Base-by-base conservation (phyloP, 1,140 invertebrate genomes). In the Mesaphorura yosii region DNA sequence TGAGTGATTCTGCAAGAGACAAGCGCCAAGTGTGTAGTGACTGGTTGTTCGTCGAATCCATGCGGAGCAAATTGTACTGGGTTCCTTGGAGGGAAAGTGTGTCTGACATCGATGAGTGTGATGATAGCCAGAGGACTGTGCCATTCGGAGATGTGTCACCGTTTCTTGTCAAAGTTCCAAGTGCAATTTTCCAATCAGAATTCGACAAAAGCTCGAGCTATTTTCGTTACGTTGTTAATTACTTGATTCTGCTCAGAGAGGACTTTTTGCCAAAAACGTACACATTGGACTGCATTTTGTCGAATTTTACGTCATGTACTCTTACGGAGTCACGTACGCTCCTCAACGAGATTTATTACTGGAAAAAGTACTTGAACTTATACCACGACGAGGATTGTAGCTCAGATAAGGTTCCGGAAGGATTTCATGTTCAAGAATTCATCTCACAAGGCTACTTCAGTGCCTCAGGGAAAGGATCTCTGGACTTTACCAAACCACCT, bases 261-360 rank as follows among this genome's bases (percentile, higher is more conserved):
- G 61, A 63, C 31, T 63, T 63, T 44, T 19, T 57, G 2, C 61
- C 58, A 7, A 47, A 46, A 19, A 63, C 57, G 7, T 58, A 63
- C 40, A 52, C 57, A 6, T 15, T 63, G 26, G 57, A 59, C 5
- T 51, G 34, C 0, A 29, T 59, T 6, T 25, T 59, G 4, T 45
- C 51, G 2, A 23, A 57, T 0, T 57, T 63, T 34, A 15, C 22
- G 2, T 34, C 48, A 10, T 23, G 51, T 14, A 38, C 57, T 3
- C 37, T 63, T 6, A 51, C 55, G 25, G 48, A 55, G 19, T 49
- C 57, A 15, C 14, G 25, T 14, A 54, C 26, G 31, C 47, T 63
- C 14, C 53, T 59, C 31, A 52, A 26, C 39, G 61, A 63, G 51
- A 38, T 63, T 17, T 48, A 57, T 29, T 63, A 59, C 44, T 63